These are phyloP conservation scores for Argentina silus DNA, from an alignment of 2,797 vertebrate species.

Conservation along the genomic window DNA sequence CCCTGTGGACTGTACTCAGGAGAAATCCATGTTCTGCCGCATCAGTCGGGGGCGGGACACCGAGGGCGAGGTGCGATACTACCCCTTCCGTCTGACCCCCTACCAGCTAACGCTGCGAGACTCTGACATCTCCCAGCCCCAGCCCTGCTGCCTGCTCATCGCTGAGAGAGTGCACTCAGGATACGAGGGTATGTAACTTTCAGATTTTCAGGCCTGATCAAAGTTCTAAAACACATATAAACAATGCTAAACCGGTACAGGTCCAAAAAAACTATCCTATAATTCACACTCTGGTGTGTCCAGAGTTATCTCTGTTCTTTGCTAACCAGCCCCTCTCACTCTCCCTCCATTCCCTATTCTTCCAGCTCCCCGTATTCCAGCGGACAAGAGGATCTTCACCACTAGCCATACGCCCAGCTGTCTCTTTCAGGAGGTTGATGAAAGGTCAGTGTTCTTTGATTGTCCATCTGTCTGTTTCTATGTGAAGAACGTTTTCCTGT, in stretches of 20 bases:
- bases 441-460: constrained; percentile 66
- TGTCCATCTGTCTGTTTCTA: too few relatives aligned
- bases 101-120: constrained; percentile 69
- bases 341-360: not conserved
- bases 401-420: constrained; percentile 83
- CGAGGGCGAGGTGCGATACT: constrained; percentile 57
- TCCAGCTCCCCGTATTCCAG: constrained; percentile 81
- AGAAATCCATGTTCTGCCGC: constrained; percentile 84
- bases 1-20: constrained; percentile 66
- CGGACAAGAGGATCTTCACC: constrained; percentile 83
- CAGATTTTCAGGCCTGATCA: not conserved
- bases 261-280: not conserved
- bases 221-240: not conserved
- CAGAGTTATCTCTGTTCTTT: not conserved
- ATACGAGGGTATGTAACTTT: constrained; percentile 76
- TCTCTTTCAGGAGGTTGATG: constrained; percentile 84
- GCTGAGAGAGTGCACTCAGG: constrained; percentile 83
- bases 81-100: constrained; percentile 77
- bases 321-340: not conserved
- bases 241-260: not conserved
- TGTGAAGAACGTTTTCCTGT: too few relatives aligned
- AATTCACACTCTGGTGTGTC: not conserved
- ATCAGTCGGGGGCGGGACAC: constrained; percentile 71
- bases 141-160: constrained; percentile 80
- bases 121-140: constrained; percentile 59